Evolutionary conservation across 1,140 invertebrate genomes (phyloP).

Genomic region (Drosophila mayri): DNA sequence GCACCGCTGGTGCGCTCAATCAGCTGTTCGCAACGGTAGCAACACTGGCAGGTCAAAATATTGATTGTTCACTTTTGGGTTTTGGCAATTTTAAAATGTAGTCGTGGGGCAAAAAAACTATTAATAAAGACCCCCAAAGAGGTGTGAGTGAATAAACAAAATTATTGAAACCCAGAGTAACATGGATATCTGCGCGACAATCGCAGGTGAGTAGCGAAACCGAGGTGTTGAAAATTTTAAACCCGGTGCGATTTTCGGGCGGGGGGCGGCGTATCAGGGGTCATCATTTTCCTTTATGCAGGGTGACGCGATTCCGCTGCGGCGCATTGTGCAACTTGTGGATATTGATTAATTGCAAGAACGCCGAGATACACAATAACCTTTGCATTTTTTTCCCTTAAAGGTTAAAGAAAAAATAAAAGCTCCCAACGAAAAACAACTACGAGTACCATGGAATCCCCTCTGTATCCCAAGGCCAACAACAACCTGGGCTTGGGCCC

Average conservation of each 20-base stretch:
- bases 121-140: not conserved
- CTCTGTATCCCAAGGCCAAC: slow-evolving; percentile 64
- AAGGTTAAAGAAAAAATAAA: slow-evolving; percentile 13
- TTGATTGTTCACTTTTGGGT: slow-evolving; percentile 41
- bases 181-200: slow-evolving; percentile 14
- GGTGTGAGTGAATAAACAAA: not conserved
- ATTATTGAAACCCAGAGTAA: not conserved
- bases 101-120: slow-evolving; percentile 7
- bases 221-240: not conserved
- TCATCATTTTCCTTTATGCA: slow-evolving; percentile 63
- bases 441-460: slow-evolving; percentile 69
- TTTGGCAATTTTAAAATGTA: slow-evolving; percentile 39
- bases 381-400: slow-evolving; percentile 5
- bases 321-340: slow-evolving; percentile 74
- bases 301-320: slow-evolving; percentile 68
- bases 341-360: slow-evolving; percentile 77
- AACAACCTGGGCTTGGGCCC: slow-evolving; percentile 45
- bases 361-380: slow-evolving; percentile 63
- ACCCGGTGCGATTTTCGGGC: slow-evolving; percentile 13
- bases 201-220: slow-evolving; percentile 13
- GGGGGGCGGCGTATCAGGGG: slow-evolving; percentile 30
- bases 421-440: slow-evolving; percentile 17
- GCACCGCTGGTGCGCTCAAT: slow-evolving; percentile 20
- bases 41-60: slow-evolving; percentile 40
- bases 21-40: slow-evolving; percentile 26